Conservation (phyloP, 2,113 vertebrate species). For the Tychaedon coryphoeus region DNA sequence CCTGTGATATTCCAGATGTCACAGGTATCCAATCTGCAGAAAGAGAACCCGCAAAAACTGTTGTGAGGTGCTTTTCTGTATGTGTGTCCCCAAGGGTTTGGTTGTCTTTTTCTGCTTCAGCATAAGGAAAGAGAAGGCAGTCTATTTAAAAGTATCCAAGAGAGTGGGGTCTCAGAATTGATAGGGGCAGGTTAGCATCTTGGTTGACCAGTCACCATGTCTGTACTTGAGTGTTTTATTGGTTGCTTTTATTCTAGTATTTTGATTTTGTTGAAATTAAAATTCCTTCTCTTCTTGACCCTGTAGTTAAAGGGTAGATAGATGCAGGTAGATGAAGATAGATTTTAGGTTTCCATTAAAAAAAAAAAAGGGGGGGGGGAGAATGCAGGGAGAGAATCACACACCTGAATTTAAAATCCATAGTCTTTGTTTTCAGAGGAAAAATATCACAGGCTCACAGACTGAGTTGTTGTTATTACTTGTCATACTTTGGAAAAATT, state of each 20-base stretch:
- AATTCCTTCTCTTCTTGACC: not conserved
- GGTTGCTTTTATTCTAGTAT: not conserved
- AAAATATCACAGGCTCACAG: not conserved
- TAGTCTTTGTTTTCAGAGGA: not conserved
- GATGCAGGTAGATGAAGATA: not conserved
- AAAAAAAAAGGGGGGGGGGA: too few relatives aligned
- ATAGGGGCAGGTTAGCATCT: not conserved
- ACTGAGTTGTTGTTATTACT: not conserved
- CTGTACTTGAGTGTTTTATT: not conserved
- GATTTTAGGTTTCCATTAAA: not conserved
- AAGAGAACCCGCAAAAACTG: not conserved
- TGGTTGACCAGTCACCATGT: fast-evolving
- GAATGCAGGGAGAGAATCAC: not conserved
- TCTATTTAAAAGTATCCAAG: not conserved
- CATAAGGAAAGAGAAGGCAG: not conserved
- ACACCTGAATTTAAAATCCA: not conserved
- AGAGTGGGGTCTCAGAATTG: not conserved
- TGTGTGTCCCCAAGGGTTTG: not conserved
- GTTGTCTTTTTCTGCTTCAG: not conserved
- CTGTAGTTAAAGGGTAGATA: not conserved
- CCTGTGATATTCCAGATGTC: not conserved
- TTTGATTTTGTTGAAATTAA: not conserved
- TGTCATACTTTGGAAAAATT: not conserved
- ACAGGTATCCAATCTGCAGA: not conserved
- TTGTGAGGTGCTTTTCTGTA: not conserved